Base-by-base conservation (phyloP, 2,888 invertebrate genomes). In the Tenthredo mesomela region DNA sequence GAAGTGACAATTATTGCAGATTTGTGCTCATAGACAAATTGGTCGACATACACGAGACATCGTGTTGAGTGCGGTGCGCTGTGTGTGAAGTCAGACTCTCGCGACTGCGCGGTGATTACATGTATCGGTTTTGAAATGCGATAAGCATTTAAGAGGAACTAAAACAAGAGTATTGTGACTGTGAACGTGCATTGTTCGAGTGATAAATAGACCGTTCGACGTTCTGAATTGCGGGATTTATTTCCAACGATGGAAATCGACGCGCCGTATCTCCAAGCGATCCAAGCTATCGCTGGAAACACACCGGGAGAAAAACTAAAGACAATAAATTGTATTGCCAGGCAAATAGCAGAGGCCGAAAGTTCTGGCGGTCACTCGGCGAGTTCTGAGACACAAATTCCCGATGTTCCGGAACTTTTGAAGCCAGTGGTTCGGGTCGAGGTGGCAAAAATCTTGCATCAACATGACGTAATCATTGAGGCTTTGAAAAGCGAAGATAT, bases 401-500 rank as follows among this genome's bases (percentile, higher is more conserved):
- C 80, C 0, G 86, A 87, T 6, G 21, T 92, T 1, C 89, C 90
- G 0, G 82, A 86, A 10, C 61, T 85, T 0, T 70, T 93, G n/a
- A 3, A 82, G 4, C 91, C 91, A 0, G 12, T 91, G 3, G 43
- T 92, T 0, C 86, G 86, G 0, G 78, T 91, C 0, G 89, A 92
- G 77, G 86, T 89, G 0, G 92, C 91, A 0, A 88, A 88, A 43
- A 85, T 87, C 6, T n/a, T 89, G 6, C 87, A 86, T 18, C 77
- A 89, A 2, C 85, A 87, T 29, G 86, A 86, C 0, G 85, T 87
- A 0, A 86, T 92, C 1, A 85, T 89, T 7, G 88, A 90, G 12
- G 91, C 91, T 0, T 87, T 93, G 0, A 91, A 89, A 82, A 92
- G 93, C 2, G 90, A 91, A 0, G 91, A 93, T 67, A 4, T 82